Base-by-base conservation (phyloP, 1,140 invertebrate genomes). In the Drosophila tropicalis region DNA sequence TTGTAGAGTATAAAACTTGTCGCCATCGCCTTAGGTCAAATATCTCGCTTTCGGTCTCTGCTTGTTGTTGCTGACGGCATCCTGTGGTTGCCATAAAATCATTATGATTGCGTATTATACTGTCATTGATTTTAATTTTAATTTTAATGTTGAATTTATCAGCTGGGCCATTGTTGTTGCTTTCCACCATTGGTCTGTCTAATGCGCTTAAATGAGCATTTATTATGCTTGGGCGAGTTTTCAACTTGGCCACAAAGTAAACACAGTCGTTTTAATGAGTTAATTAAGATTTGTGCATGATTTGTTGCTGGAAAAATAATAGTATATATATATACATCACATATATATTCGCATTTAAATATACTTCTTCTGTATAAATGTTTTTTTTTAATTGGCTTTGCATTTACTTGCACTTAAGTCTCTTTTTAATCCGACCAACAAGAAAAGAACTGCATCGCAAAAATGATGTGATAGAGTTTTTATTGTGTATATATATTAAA, bases 91-190 rank as follows among this genome's bases (percentile, higher is more conserved):
- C 75, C 82, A 87, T 76, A 76, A 87, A 86, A 82, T 82, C 71
- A 87, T 86, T 82, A 79, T 79, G 72, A 76, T 75, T 76, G 68
- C 63, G 40, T 51, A 78, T 87, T 87, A 86, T 76, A 65, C 68
- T 70, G 83, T 66, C 71, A 87, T 81, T 87, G 83, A 87, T 86
- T 82, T 75, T 67, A 76, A 77, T 86, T 82, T 75, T 67, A 76
- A 77, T 79, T 82, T 87, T 72, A 85, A 87, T 82, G 75, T 63
- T 65, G 65, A 84, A 66, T 76, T 80, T 65, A 80, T 73, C 66
- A 60, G 36, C 47, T 65, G n/a, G 61, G 13, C 62, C 47, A 54
- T 36, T 51, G 34, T 64, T 62, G 64, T 15, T 19, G 17, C 57
- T 51, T n/a, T 51, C 17, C 17, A 12, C 17, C 10, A 19, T 12